A percentile compares a stretch with the other conserved stretches of the same genome.
phyloP scores from a whole-genome alignment of 2,888 invertebrate genomes.

The Cyclophora punctaria region DNA sequence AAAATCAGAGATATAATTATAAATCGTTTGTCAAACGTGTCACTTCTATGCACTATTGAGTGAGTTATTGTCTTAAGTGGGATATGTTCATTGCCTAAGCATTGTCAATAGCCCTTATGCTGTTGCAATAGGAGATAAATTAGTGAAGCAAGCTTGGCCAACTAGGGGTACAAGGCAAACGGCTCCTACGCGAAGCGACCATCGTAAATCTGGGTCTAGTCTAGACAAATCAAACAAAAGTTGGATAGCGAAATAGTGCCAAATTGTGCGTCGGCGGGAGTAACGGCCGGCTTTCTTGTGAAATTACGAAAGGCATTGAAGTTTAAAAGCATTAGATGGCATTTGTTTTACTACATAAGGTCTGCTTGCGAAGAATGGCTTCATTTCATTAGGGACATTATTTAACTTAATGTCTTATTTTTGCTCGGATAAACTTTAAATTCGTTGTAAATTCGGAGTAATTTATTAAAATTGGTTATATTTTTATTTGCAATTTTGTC shows the following conservation, averaged over 20 bases:
- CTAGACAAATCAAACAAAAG: slow-evolving; percentile 32
- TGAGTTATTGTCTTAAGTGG: slow-evolving; percentile 42
- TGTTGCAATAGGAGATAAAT: background rate
- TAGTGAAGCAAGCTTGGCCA: slow-evolving; percentile 17
- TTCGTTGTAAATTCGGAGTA: no score
- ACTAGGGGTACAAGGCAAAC: slow-evolving; percentile 52
- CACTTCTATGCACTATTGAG: slow-evolving; percentile 36
- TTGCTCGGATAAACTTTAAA: no score
- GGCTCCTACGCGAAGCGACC: slow-evolving; percentile 60
- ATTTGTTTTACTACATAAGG: no score
- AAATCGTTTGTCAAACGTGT: slow-evolving; percentile 47
- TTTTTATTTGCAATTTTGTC: no score
- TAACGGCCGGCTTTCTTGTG: slow-evolving; percentile 20
- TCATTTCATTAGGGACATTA: no score
- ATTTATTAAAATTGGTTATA: no score
- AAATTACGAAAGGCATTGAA: slow-evolving; percentile 5
- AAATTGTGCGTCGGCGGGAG: slow-evolving; percentile 38
- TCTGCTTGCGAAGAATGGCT: no score
- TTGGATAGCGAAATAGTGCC: slow-evolving; percentile 32
- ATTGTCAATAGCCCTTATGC: background rate
- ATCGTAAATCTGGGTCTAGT: slow-evolving; percentile 54
- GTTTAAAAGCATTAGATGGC: no score
- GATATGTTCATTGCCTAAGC: slow-evolving; percentile 17
- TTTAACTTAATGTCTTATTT: no score
- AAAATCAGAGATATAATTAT: slow-evolving; percentile 27